A percentile compares a stretch with the other conserved stretches of the same genome.
phyloP scores from a whole-genome alignment of 2,113 vertebrate species.

The Cephalopterus ornatus region DNA sequence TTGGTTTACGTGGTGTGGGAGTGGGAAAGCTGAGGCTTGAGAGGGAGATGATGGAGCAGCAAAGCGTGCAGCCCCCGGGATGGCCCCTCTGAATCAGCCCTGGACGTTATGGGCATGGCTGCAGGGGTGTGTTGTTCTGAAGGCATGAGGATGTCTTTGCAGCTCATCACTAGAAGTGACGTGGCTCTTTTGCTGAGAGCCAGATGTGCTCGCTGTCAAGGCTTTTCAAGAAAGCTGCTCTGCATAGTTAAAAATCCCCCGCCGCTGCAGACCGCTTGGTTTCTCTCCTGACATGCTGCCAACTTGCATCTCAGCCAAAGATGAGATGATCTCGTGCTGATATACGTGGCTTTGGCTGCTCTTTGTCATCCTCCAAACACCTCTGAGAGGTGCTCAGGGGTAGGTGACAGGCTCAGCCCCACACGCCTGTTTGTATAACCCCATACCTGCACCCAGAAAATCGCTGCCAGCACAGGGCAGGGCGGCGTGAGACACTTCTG shows the following conservation, averaged over 20 bases:
- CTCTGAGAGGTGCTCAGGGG: neutral
- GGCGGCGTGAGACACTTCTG: neutral
- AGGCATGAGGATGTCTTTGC: neutral
- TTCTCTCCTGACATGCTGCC: neutral
- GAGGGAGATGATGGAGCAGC: neutral
- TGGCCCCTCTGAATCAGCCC: neutral
- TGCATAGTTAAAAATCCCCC: slow-evolving; percentile 2
- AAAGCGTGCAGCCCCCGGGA: neutral
- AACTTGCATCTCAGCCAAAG: neutral
- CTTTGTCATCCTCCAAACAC: slow-evolving; percentile 8
- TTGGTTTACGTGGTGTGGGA: neutral
- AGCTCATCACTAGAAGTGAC: neutral
- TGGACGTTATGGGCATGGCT: neutral
- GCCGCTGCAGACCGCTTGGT: fast-evolving
- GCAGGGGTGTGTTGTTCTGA: neutral
- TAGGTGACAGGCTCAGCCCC: neutral
- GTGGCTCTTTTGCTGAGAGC: neutral
- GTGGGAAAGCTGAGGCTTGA: neutral
- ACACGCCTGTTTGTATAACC: neutral
- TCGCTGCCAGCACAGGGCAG: neutral
- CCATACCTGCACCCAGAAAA: neutral
- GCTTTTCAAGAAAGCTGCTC: slow-evolving; percentile 48
- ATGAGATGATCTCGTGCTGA: neutral
- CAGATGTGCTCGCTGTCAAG: neutral
- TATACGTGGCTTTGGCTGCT: neutral